Evolutionary conservation across 2,797 vertebrate species (phyloP).

Genomic region (Caiman crocodilus): DNA sequence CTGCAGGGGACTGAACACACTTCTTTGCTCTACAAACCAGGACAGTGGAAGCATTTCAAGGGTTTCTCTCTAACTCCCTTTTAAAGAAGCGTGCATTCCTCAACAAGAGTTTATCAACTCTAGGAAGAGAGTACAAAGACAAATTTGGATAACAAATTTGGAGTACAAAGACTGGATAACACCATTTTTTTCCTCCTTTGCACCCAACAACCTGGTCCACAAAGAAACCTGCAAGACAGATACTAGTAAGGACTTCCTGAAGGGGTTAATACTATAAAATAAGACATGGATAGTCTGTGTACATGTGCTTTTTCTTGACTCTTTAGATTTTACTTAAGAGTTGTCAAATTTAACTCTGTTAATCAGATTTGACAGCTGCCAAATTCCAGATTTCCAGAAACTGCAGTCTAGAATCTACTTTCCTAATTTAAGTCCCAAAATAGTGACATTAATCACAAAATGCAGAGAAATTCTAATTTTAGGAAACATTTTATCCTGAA

Average conservation of each 20-base stretch:
- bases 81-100: not conserved
- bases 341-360: not conserved
- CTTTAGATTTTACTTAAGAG: not conserved
- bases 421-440: not conserved
- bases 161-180: not conserved
- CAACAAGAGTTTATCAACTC: not conserved
- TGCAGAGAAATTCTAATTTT: not conserved
- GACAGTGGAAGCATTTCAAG: not conserved
- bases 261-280: not conserved
- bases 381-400: not conserved
- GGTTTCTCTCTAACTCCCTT: not conserved
- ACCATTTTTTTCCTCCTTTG: not conserved
- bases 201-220: not conserved
- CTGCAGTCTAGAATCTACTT: not conserved
- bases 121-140: not conserved
- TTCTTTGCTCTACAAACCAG: not conserved
- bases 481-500: not conserved
- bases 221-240: not conserved
- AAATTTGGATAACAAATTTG: not conserved
- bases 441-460: not conserved
- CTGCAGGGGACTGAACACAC: not conserved
- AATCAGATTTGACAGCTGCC: not conserved
- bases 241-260: not conserved
- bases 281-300: not conserved
- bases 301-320: not conserved